phyloP scores from a whole-genome alignment of 2,113 vertebrate species.

The Phylloscopus trochilus region DNA sequence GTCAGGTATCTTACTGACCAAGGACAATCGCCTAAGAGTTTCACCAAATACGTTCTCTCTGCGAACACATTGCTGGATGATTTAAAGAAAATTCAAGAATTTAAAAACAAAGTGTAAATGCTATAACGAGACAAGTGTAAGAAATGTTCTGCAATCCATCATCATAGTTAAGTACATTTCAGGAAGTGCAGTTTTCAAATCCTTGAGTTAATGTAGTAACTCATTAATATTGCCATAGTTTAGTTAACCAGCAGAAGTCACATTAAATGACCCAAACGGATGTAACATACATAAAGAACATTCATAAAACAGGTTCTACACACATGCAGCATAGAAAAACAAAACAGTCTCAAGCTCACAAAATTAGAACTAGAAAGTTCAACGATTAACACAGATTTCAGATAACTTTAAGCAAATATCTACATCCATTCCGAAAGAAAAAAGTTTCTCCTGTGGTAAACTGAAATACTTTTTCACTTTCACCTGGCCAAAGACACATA shows the following conservation, averaged over 20 bases:
- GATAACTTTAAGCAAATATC: conserved; percentile 59
- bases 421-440: conserved; percentile 63
- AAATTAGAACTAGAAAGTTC: conserved; percentile 44
- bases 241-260: neutral
- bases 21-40: neutral
- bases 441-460: conserved; percentile 55
- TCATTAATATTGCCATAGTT: neutral
- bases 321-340: conserved; percentile 58
- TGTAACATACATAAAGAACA: conserved; percentile 47
- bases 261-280: conserved; percentile 30
- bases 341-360: conserved; percentile 39
- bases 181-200: conserved; percentile 56
- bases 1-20: neutral
- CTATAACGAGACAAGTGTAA: neutral
- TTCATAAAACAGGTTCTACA: conserved; percentile 42
- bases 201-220: conserved; percentile 27
- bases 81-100: neutral
- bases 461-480: conserved; percentile 12
- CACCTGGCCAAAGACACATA: neutral
- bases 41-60: neutral
- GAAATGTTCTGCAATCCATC: conserved; percentile 51
- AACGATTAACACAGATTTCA: conserved; percentile 18
- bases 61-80: neutral
- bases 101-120: neutral
- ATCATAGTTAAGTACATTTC: conserved; percentile 43